Conservation (phyloP, 2,113 vertebrate species). For the Lophochroa leadbeateri region DNA sequence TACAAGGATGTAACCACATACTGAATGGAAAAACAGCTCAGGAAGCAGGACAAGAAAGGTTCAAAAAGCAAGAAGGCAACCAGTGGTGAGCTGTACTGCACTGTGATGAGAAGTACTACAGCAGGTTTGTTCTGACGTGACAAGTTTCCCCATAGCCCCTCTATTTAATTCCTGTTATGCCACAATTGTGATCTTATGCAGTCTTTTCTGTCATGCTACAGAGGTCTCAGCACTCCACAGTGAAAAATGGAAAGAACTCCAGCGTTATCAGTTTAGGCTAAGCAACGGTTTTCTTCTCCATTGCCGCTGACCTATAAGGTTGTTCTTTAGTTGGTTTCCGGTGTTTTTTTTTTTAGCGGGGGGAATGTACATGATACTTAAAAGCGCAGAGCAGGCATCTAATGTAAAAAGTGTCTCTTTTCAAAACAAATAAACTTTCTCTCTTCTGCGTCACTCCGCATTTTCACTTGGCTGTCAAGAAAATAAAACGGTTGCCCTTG, state of each 20-base stretch:
- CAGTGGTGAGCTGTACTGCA: neutral
- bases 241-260: neutral
- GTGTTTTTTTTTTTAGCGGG: neutral
- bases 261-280: neutral
- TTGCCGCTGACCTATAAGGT: neutral
- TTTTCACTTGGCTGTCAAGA: neutral
- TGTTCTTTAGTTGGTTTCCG: neutral
- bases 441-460: neutral
- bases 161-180: neutral
- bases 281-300: neutral
- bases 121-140: neutral
- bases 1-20: neutral
- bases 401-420: neutral
- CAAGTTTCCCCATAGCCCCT: neutral
- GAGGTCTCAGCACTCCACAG: neutral
- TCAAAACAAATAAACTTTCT: neutral
- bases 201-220: neutral
- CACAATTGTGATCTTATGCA: neutral
- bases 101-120: accelerated
- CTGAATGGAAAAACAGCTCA: neutral
- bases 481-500: neutral
- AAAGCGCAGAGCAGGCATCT: neutral
- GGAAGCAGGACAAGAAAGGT: neutral
- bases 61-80: neutral
- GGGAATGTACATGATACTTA: neutral